Evolutionary conservation across 2,797 vertebrate genomes (phyloP), one percentile per base, ranked within the genome.

Genomic region (Pangasius mekongensis): DNA sequence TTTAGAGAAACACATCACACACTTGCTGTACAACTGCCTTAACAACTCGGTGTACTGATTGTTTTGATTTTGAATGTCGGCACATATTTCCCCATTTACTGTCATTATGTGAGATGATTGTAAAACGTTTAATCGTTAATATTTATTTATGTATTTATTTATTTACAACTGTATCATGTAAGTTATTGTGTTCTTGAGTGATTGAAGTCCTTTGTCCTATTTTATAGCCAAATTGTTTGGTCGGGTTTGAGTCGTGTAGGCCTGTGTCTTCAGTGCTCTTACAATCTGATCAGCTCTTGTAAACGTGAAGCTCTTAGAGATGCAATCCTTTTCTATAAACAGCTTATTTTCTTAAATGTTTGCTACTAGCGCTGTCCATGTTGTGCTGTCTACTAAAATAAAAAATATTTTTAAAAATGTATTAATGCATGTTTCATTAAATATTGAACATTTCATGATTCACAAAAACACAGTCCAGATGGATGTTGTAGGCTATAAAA

Each of bases 281-380:
- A 96, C 95, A 97, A 97, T 97, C 95, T 95, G 94, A 93, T 94
- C 94, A 95, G 96, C 96, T 96, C 96, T 94, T 91, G 93, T 95
- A 96, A 96, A 97, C 97, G 89, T 95, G 96, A 97, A 97, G 97
- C 97, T 98, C 97, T 99, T 98, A 96, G 99, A 99, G 97, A 99
- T 98, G 98, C 98, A 98, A 98, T 98, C 98, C 97, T 98, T 99
- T 99, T 99, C 96, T 99, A 91, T 97, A 97, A 97, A 99, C 97
- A 98, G 94, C 95, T 98, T 99, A 99, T 99, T 99, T 99, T 99
- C 98, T 97, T 98, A 99, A 97, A 97, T 98, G 98, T 99, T 98
- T 98, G 98, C 98, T 98, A 99, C 98, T 98, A 98, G 97, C 97
- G 98, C 98, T 98, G 98, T 98, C 98, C 97, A 96, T 94, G 98